These are phyloP conservation scores for Hyles euphorbiae DNA, from an alignment of 1,140 invertebrate species.

Conservation along the genomic window DNA sequence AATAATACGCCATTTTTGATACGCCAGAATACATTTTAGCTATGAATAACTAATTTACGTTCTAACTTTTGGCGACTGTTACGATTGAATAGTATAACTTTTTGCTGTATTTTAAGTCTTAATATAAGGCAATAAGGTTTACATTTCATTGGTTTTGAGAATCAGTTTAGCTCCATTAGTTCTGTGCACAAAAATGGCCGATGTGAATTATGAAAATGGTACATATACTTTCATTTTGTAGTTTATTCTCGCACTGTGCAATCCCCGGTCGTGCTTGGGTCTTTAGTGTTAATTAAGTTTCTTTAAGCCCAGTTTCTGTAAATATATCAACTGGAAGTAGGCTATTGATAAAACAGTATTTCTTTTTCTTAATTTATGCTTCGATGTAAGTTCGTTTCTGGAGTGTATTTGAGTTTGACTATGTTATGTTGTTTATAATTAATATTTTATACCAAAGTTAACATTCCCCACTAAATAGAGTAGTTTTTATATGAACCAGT, in stretches of 20 bases:
- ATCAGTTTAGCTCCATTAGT: too few species aligned
- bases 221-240: slow-evolving; percentile 31
- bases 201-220: slow-evolving; percentile 10
- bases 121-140: too few species aligned
- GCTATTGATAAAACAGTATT: slow-evolving; percentile 69
- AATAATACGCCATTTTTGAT: too few species aligned
- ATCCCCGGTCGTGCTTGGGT: slow-evolving; percentile 15
- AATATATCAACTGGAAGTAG: slow-evolving; percentile 63
- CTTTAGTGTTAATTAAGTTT: slow-evolving; percentile 32
- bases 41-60: too few species aligned
- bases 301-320: slow-evolving; percentile 46
- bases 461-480: slow-evolving; percentile 73
- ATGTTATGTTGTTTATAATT: slow-evolving; percentile 73
- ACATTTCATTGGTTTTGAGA: too few species aligned
- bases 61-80: too few species aligned
- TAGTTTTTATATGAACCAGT: slow-evolving; percentile 62
- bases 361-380: slow-evolving; percentile 71
- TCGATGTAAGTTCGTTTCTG: slow-evolving; percentile 59
- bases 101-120: too few species aligned
- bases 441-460: slow-evolving; percentile 75
- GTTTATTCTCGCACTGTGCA: slow-evolving; percentile 30
- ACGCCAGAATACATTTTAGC: too few species aligned
- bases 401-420: slow-evolving; percentile 67
- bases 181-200: too few species aligned
- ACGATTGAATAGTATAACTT: too few species aligned